Percentiles rank a stretch among this genome's conserved stretches.
These are phyloP conservation scores for Sebastes paucispinis DNA, from an alignment of 2,797 vertebrate species.

Conservation along the genomic window DNA sequence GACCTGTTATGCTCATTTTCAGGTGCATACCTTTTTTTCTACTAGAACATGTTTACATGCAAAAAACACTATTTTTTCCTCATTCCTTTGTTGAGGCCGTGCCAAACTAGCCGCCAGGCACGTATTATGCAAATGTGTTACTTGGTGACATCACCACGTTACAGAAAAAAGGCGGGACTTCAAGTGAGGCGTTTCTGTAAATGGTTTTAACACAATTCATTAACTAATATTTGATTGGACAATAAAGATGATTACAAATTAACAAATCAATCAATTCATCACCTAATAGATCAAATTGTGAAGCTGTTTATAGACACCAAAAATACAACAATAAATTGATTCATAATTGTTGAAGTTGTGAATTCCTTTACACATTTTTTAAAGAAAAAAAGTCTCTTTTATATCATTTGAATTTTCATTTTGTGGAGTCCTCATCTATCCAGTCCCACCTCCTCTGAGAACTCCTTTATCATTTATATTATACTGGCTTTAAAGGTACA, in stretches of 20 bases:
- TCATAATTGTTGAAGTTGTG: neutral
- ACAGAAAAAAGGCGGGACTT: no score
- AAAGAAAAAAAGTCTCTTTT: neutral
- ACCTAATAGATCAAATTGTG: neutral
- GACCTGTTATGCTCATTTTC: no score
- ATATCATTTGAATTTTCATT: constrained; percentile 28
- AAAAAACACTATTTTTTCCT: no score
- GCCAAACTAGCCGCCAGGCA: no score
- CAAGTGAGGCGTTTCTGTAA: no score
- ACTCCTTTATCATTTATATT: no score
- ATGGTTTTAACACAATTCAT: neutral
- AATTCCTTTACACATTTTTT: neutral
- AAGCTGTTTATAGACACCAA: neutral
- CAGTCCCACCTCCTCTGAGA: neutral
- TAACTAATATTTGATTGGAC: neutral
- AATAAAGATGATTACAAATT: neutral
- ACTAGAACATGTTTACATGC: no score
- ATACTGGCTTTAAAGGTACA: no score
- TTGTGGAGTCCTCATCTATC: neutral
- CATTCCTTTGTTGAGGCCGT: no score
- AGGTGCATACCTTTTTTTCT: no score
- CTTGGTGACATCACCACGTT: no score
- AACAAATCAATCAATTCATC: neutral
- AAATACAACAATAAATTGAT: neutral
- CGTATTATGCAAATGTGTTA: no score